Evolutionary conservation across 2,888 invertebrate species (phyloP).

Genomic region (Aquatica leii): DNA sequence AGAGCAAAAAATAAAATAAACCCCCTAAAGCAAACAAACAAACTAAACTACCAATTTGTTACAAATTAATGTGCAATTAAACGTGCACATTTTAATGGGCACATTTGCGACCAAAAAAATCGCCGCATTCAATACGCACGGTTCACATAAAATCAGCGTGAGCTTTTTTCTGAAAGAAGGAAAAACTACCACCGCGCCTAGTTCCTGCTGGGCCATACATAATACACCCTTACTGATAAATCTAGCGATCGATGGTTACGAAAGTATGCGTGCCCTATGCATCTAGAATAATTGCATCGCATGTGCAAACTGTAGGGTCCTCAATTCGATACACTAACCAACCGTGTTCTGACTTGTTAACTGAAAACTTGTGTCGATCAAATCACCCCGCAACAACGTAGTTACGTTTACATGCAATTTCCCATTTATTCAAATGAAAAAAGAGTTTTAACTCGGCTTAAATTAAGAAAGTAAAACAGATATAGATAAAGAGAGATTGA

Average conservation of each 20-base stretch:
- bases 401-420: slow-evolving; percentile 25
- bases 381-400: slow-evolving; percentile 21
- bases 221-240: slow-evolving; percentile 21
- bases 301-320: slow-evolving; percentile 38
- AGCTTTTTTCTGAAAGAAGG: slow-evolving; percentile 9
- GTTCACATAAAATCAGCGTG: slow-evolving; percentile 9
- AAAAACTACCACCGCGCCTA: slow-evolving; percentile 17
- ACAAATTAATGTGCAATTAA: slow-evolving; percentile 8
- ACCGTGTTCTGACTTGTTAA: slow-evolving; percentile 39
- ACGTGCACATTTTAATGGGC: slow-evolving; percentile 1
- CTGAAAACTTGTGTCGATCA: slow-evolving; percentile 34
- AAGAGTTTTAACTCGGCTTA: background rate
- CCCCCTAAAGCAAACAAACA: slow-evolving; percentile 5
- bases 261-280: slow-evolving; percentile 31
- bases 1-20: too few relatives aligned
- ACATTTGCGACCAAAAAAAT: slow-evolving; percentile 3
- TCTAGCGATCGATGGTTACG: slow-evolving; percentile 18
- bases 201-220: slow-evolving; percentile 15
- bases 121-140: background rate
- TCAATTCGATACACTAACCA: slow-evolving; percentile 37
- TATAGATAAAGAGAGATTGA: background rate
- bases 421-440: slow-evolving; percentile 17
- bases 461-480: slow-evolving; percentile 6
- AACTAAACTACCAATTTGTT: slow-evolving; percentile 7
- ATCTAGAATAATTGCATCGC: slow-evolving; percentile 38